Evolutionary conservation across 2,797 vertebrate species (phyloP).

Genomic region (Chaenodraco wilsoni): DNA sequence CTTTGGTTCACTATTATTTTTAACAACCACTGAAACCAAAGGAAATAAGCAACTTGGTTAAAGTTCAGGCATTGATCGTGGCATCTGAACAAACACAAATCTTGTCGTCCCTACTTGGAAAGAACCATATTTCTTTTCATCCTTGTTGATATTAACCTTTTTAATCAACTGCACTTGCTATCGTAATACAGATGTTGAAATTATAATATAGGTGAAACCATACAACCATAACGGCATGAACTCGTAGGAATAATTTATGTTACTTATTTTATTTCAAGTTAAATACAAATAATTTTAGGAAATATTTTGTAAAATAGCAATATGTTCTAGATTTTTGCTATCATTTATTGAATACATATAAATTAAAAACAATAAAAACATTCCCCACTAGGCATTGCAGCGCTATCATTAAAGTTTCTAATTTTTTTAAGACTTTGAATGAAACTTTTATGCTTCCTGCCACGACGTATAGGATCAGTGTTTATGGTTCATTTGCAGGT

Average conservation of each 20-base stretch:
- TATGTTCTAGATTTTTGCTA: neutral
- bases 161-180: neutral
- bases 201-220: neutral
- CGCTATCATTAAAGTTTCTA: neutral
- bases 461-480: conserved; percentile 14
- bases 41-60: neutral
- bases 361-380: conserved; percentile 11
- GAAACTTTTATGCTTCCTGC: conserved; percentile 21
- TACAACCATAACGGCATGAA: neutral
- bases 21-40: conserved; percentile 1
- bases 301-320: neutral
- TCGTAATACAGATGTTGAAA: neutral
- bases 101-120: neutral
- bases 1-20: neutral
- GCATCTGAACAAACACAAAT: neutral
- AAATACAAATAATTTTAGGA: neutral
- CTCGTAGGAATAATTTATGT: neutral
- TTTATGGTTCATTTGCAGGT: conserved; percentile 62
- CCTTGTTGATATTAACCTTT: neutral
- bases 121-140: neutral
- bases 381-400: conserved; percentile 6
- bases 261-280: neutral
- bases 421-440: neutral
- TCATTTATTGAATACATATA: neutral
- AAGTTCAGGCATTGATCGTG: neutral